These are phyloP conservation scores for Ophion ellenae DNA, from an alignment of 2,888 invertebrate genomes.

Conservation along the genomic window DNA sequence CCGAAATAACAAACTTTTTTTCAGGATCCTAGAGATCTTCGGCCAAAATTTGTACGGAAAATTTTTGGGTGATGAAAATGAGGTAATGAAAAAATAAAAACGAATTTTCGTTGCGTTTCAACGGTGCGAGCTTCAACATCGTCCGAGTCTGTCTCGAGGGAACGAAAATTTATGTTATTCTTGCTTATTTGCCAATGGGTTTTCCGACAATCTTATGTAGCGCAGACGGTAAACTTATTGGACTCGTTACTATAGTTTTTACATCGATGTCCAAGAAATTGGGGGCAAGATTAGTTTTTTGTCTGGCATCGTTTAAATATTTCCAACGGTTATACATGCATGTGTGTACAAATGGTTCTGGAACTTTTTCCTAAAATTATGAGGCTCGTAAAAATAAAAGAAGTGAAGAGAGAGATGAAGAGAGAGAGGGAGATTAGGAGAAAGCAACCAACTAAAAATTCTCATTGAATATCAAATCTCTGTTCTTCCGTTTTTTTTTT, in stretches of 20 bases:
- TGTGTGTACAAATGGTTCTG: constrained; percentile 14
- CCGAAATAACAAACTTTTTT: too few species aligned
- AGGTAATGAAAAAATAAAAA: too few species aligned
- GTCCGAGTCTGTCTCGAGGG: not conserved
- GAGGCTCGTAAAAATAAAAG: constrained; percentile 50
- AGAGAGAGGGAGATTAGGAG: constrained; percentile 46
- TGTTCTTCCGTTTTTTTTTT: constrained; percentile 26
- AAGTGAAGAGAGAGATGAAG: constrained; percentile 35
- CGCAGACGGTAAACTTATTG: constrained; percentile 65
- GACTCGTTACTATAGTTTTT: constrained; percentile 39
- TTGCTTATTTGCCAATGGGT: not conserved
- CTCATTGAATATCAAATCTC: constrained; percentile 49
- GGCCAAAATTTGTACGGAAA: too few species aligned
- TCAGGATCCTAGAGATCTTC: too few species aligned
- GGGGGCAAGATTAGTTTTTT: constrained; percentile 58
- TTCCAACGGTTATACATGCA: constrained; percentile 17
- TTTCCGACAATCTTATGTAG: constrained; percentile 63
- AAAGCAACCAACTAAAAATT: constrained; percentile 59
- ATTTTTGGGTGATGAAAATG: too few species aligned
- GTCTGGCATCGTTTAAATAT: constrained; percentile 44
- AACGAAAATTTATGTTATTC: not conserved
- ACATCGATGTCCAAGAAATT: constrained; percentile 64
- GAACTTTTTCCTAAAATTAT: constrained; percentile 38
- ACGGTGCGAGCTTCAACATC: too few species aligned
- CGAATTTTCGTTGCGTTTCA: too few species aligned